Conservation (phyloP, 2,797 vertebrate species). For the Leuciscus waleckii region DNA sequence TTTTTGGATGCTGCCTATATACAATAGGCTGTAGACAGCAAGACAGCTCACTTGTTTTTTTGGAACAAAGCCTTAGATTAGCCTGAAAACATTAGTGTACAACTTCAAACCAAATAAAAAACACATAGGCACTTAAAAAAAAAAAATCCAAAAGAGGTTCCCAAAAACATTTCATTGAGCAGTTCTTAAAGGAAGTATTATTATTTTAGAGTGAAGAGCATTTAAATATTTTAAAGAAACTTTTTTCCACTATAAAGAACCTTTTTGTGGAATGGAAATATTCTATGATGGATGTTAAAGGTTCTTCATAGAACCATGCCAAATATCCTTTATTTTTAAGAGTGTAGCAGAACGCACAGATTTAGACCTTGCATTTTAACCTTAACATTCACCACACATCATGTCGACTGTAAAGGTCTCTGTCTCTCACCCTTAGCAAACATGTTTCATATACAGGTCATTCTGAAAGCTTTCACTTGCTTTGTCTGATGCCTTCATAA, state of each 20-base stretch:
- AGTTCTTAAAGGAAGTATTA: neutral
- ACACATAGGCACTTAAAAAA: neutral
- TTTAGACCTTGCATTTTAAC: neutral
- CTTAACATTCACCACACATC: constrained; percentile 11
- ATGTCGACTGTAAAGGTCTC: constrained; percentile 27
- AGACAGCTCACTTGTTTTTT: neutral
- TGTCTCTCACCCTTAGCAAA: constrained; percentile 1
- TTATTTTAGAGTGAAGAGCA: neutral
- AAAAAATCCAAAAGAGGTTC: neutral
- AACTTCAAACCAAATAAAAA: neutral
- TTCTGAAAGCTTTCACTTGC: constrained; percentile 18
- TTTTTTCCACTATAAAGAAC: neutral
- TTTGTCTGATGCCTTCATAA: constrained; percentile 51
- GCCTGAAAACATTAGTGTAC: neutral
- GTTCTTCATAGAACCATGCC: neutral
- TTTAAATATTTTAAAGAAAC: too few relatives aligned
- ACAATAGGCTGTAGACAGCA: neutral
- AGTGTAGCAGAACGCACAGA: neutral
- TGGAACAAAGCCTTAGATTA: neutral
- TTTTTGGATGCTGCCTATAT: too few relatives aligned
- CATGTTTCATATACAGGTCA: constrained; percentile 34
- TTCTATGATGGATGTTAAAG: neutral
- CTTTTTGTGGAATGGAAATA: neutral
- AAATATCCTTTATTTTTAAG: neutral
- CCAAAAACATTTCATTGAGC: neutral